Percentiles rank a stretch among this genome's conserved stretches.
These are phyloP conservation scores for Tachycineta bicolor DNA, from an alignment of 2,113 vertebrate genomes.

Conservation along the genomic window DNA sequence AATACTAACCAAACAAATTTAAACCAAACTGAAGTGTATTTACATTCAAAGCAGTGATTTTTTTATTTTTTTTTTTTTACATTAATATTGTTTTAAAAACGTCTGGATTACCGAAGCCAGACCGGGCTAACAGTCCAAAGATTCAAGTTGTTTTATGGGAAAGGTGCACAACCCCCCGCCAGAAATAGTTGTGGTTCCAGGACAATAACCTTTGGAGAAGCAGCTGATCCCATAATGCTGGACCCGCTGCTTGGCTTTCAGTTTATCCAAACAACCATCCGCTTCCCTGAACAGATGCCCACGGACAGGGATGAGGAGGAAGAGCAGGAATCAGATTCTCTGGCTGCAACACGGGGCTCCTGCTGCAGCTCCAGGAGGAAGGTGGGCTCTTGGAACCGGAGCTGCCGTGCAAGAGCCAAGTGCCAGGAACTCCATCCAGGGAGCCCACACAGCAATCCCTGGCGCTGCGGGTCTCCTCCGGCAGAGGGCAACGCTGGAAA, in stretches of 20 bases:
- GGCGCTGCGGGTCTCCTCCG: neutral
- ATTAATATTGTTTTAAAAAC: neutral
- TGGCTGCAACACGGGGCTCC: neutral
- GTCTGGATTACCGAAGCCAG: neutral
- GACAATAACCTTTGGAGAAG: neutral
- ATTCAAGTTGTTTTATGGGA: neutral
- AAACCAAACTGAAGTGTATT: neutral
- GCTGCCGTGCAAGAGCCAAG: neutral
- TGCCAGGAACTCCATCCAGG: accelerated
- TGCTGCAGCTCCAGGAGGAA: neutral
- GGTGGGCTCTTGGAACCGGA: neutral
- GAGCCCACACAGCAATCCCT: neutral
- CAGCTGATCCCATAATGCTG: neutral
- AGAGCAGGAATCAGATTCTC: neutral
- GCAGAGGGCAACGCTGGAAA: conserved; percentile 29
- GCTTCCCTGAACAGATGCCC: neutral
- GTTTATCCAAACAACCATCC: neutral
- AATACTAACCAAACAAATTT: neutral
- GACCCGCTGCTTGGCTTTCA: neutral
- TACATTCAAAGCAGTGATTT: neutral
- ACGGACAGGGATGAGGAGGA: accelerated
- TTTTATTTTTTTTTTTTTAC: neutral
- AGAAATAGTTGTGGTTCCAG: neutral
- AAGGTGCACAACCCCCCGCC: neutral
- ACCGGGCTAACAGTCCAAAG: neutral